Evolutionary conservation across 2,888 invertebrate species (phyloP).

Genomic region (Busseola fusca): DNA sequence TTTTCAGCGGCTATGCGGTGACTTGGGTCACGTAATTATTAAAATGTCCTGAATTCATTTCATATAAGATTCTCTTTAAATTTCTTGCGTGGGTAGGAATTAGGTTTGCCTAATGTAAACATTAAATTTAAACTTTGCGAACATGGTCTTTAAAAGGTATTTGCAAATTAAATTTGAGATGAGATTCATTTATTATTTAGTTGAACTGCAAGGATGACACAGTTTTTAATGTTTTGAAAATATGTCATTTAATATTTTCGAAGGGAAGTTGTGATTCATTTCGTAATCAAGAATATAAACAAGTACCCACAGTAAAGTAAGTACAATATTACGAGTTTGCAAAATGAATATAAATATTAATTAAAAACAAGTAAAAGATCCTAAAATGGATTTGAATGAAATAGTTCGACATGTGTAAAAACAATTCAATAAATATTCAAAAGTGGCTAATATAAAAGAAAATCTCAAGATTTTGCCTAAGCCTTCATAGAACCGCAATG

Average conservation of each 20-base stretch:
- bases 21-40: conserved; percentile 59
- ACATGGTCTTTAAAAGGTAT: conserved; percentile 22
- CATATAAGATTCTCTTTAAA: conserved; percentile 38
- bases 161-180: conserved; percentile 40
- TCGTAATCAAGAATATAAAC: conserved; percentile 26
- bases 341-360: conserved; percentile 2
- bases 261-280: conserved; percentile 15
- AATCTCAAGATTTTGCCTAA: background rate
- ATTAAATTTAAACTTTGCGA: conserved; percentile 44
- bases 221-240: conserved; percentile 23
- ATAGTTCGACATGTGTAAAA: background rate
- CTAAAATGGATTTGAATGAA: background rate
- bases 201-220: conserved; percentile 8
- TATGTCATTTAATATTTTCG: conserved; percentile 9
- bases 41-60: conserved; percentile 52
- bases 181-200: conserved; percentile 32
- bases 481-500: background rate
- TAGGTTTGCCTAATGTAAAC: conserved; percentile 43
- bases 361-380: background rate
- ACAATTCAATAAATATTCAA: background rate
- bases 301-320: background rate
- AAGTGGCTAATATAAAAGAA: background rate
- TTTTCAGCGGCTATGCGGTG: conserved; percentile 73
- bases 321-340: background rate
- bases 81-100: conserved; percentile 19